These are phyloP conservation scores for Motacilla alba DNA, from an alignment of 2,113 vertebrate species.

Conservation along the genomic window DNA sequence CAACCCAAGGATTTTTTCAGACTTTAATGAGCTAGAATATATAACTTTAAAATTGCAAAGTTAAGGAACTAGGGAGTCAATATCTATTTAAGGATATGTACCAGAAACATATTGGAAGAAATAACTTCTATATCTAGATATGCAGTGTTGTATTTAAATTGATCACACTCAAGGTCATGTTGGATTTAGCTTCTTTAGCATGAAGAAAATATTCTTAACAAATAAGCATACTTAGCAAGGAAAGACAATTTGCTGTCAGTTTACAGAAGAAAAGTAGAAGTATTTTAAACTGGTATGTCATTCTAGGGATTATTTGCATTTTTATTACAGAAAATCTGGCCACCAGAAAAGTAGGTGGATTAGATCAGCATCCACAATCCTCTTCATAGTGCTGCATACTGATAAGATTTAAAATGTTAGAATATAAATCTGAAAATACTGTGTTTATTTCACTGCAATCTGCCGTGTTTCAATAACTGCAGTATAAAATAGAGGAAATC, in stretches of 20 bases:
- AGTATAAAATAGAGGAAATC: neutral
- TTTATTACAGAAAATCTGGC: constrained; percentile 39
- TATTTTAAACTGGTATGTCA: constrained; percentile 12
- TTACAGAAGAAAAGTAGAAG: constrained; percentile 1
- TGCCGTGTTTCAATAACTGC: neutral
- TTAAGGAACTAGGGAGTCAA: neutral
- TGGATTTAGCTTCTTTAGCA: neutral
- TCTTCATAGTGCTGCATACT: neutral
- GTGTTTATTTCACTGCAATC: constrained; percentile 17
- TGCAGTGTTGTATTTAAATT: constrained; percentile 12
- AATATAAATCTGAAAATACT: neutral
- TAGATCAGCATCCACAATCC: neutral
- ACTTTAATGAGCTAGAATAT: neutral
- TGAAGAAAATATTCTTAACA: neutral
- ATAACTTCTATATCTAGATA: neutral
- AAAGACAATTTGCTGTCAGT: constrained; percentile 1
- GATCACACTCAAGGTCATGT: neutral
- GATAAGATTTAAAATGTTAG: constrained; percentile 22
- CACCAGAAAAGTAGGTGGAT: constrained; percentile 22
- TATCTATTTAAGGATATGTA: neutral
- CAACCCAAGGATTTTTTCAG: neutral
- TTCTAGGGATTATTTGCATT: constrained; percentile 11
- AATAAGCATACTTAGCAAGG: neutral
- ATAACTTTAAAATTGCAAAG: neutral
- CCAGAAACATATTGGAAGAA: neutral